Base-by-base conservation (phyloP, 2,797 vertebrate genomes). In the Tamandua tetradactyla region DNA sequence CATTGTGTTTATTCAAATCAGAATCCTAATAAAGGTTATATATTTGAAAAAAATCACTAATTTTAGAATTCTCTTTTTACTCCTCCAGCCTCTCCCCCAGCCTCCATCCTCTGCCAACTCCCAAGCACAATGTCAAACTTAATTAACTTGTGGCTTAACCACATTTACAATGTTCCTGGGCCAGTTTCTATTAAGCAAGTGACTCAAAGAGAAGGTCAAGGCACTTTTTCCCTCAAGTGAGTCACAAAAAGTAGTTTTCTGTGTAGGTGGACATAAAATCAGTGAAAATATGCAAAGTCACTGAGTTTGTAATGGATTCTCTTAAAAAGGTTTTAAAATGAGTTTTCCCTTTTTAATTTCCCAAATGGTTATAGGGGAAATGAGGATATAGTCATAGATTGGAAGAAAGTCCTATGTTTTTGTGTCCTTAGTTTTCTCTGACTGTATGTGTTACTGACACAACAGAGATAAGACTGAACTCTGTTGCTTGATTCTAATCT, bases 71-170 rank as follows among this genome's bases (percentile, higher is more conserved):
- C 88, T 96, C 82, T 92, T 80, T 92, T 68, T 64, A 81, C 91
- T 75, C 79, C 83, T 18, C 52, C 52, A 18, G 18, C 52, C 17
- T 5, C 52, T 18, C 52, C 52, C 52, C 52, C 20, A 55, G 4
- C 18, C 52, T 22, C 52, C 18, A 55, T 55, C 52, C 17, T 22
- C 18, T 0, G 1, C 74, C 79, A 92, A 93, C 81, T 94, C 81
- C 79, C 71, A n/a, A 93, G 87, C 66, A 84, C 17, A 69, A 82
- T 97, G 96, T 97, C 94, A 95, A 87, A 96, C 74, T 96, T 97
- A 97, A 97, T 97, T 96, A 96, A 96, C 85, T 96, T 96, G 79
- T 84, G 71, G 75, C 88, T 97, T 96, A 95, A 88, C 94, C 94
- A 97, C 93, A 90, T 91, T 95, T 91, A 79, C 61, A 69, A 49